A percentile compares a stretch with the other conserved stretches of the same genome.
phyloP scores from a whole-genome alignment of 2,113 vertebrate genomes.

The Urocitellus parryii region DNA sequence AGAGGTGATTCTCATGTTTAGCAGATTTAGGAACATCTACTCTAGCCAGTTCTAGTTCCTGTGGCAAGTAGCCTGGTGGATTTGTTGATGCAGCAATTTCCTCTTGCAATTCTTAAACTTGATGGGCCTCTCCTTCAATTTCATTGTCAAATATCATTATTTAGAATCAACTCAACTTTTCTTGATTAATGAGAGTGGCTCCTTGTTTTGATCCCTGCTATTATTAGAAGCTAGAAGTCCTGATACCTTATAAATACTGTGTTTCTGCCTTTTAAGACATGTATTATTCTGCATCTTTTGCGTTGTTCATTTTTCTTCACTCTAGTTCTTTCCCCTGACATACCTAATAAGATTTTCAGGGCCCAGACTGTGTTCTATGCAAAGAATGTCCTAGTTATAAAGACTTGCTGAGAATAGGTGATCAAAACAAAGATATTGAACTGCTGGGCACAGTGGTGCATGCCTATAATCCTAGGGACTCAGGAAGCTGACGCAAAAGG shows the following conservation, averaged over 20 bases:
- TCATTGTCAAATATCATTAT: background rate
- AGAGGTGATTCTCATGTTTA: background rate
- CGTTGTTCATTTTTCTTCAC: conserved; percentile 7
- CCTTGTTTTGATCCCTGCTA: background rate
- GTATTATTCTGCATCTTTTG: background rate
- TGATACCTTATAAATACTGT: background rate
- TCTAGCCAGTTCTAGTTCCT: background rate
- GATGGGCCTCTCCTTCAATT: background rate
- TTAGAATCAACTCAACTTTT: background rate
- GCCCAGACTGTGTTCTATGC: background rate
- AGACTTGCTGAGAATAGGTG: background rate
- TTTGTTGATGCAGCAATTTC: background rate
- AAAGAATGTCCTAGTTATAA: background rate
- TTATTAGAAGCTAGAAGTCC: background rate
- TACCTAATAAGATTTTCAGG: background rate
- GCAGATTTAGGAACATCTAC: background rate
- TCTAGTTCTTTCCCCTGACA: background rate
- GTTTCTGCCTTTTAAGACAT: background rate
- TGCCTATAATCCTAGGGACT: too few relatives aligned
- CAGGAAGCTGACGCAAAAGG: too few relatives aligned
- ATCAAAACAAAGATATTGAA: conserved; percentile 32
- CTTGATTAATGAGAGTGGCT: background rate
- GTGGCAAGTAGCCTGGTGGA: background rate
- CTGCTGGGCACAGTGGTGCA: background rate
- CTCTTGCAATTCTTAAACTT: background rate